Base-by-base conservation (phyloP, 2,113 vertebrate species). In the Pithys albifrons region DNA sequence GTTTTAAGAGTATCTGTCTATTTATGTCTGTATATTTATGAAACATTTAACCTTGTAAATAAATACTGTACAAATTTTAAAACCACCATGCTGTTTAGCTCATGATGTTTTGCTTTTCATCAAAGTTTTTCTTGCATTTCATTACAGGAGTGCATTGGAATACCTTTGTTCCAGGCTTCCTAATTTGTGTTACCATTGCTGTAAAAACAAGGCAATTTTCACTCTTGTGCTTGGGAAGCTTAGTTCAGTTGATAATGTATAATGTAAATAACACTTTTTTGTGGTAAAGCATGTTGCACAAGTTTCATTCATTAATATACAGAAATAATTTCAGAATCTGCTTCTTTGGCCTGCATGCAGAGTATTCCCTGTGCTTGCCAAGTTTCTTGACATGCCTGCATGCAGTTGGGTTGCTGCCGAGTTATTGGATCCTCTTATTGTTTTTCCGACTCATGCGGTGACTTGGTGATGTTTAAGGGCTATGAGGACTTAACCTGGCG, bases 141-240 rank as follows among this genome's bases (percentile, higher is more conserved):
- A 39, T 52, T 95, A 59, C 61, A 79, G 83, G 59, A 94, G 24
- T 91, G 14, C 43, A 15, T 94, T 71, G 55, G 46, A 72, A 24
- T 92, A 91, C 61, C 17, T 61, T 88, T 31, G 12, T 77, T 89
- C 31, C 70, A 89, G 45, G 45, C 80, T 62, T 78, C 2, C 0
- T 83, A 33, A 43, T 80, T 76, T 93, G 51, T 92, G 33, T 85
- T 86, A 66, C 61, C 29, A 12, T 71, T 88, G 69, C 62, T 81
- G 74, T 95, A 89, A 97, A 89, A 97, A 92, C 19, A 62, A 80
- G 55, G 22, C 31, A 39, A 3, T 76, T 94, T 90, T n/a, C 54
- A 46, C 0, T 75, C 59, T 97, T 80, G 18, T 79, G 45, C 20
- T 79, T 15, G 9, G n/a, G 67, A 95, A 91, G 17, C 57, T 84